Evolutionary conservation across 53 echinoderm and acorn worm species (phyloP), one percentile per base, ranked within the genome.

Genomic region (Holothuria leucospilota): DNA sequence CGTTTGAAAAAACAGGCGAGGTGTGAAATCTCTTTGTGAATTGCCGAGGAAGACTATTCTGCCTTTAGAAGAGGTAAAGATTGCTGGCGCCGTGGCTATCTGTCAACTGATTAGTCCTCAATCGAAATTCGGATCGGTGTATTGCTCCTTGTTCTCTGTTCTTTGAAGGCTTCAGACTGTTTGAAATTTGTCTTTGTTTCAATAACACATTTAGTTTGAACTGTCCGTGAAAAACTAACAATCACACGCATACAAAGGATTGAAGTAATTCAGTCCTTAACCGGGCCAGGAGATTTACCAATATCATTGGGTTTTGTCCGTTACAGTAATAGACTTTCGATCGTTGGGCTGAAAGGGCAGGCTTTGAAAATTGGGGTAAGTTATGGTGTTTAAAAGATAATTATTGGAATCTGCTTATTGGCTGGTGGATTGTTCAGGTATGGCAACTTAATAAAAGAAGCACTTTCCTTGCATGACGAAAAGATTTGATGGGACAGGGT

Each of bases 1-100:
- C 93, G 93, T 90, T 72, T 89, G 85, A 75, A 89, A 97, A 95
- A 97, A 91, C 95, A 87, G 95, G 90, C 86, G 88, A 95, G 98
- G 98, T 97, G 98, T 95, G 93, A 95, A 91, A 68, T 70, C 82
- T 71, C 87, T 92, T 92, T 97, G 95, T 95, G 90, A 86, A 24
- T 51, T 58, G 41, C 79, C 90, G 71, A 78, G 83, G 91, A 90
- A 84, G 87, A 91, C 96, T 88, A 97, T 97, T 93, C 93, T 94
- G 51, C 68, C 18, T 79, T 69, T 77, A 71, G 84, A 68, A 69
- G 81, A 81, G 59, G 86, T 91, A 95, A 93, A 95, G 71, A 95
- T 62, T 53, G 34, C 87, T 97, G 98, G 97, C 98, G 95, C 98
- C 98, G 81, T 92, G 82, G 23, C 84, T 81, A 52, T 26, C 82